Conservation (phyloP, 2,113 vertebrate genomes). For the Ellobius talpinus region DNA sequence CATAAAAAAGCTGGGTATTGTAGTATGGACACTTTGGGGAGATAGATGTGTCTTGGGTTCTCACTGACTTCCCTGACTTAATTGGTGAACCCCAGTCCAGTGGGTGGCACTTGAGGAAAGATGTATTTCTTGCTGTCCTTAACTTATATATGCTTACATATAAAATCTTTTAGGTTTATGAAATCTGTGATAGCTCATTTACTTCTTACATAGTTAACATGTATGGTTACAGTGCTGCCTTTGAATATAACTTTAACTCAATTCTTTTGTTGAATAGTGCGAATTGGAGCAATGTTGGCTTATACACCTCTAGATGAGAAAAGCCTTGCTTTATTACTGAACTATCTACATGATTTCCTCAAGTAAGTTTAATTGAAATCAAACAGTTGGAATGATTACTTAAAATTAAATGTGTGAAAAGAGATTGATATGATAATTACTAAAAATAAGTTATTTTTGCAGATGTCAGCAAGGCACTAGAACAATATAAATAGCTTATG, state of each 20-base stretch:
- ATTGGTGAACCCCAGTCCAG: not conserved
- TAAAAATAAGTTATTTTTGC: not conserved
- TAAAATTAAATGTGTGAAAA: not conserved
- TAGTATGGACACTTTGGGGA: not conserved
- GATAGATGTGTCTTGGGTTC: not conserved
- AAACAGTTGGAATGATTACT: not conserved
- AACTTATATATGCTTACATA: not conserved
- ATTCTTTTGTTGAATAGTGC: conserved; percentile 87
- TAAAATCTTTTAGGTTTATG: not conserved
- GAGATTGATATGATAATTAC: not conserved
- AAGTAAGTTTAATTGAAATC: conserved; percentile 89
- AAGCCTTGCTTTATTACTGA: conserved; percentile 96
- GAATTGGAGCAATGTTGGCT: conserved; percentile 98
- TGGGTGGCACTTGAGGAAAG: not conserved
- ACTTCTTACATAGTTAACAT: not conserved
- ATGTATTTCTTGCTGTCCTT: not conserved
- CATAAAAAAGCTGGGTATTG: not conserved
- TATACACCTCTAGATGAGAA: conserved; percentile 99
- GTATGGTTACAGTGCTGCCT: not conserved
- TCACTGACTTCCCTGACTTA: not conserved
- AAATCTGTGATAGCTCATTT: not conserved
- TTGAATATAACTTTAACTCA: not conserved
- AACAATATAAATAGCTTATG: not conserved
- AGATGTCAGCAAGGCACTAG: not conserved
- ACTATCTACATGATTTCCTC: conserved; percentile 98